phyloP scores from a whole-genome alignment of 2,113 vertebrate genomes.

The Bubo blakistoni region DNA sequence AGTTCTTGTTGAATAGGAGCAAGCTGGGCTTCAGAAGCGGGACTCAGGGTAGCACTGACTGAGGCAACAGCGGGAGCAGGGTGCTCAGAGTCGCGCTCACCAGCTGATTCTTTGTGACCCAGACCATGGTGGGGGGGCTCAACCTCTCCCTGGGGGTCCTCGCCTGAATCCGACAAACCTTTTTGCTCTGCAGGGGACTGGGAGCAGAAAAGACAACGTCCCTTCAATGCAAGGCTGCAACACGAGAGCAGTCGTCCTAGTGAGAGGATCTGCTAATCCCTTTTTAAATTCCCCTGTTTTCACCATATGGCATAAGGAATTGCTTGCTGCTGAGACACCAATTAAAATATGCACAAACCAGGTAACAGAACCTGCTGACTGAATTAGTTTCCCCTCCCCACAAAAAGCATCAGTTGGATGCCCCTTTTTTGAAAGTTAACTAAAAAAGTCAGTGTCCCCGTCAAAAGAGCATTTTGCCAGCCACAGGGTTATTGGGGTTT shows the following conservation, averaged over 20 bases:
- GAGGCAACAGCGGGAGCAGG: slow-evolving; percentile 64
- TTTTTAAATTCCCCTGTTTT: neutral
- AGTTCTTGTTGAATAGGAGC: slow-evolving; percentile 68
- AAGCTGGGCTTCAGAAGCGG: slow-evolving; percentile 66
- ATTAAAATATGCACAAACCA: neutral
- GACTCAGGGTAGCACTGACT: slow-evolving; percentile 53
- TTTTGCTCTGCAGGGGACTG: slow-evolving; percentile 79
- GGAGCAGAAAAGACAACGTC: slow-evolving; percentile 77
- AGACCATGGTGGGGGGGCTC: slow-evolving; percentile 57
- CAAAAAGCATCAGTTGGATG: neutral
- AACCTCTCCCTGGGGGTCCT: slow-evolving; percentile 73
- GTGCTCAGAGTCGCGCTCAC: slow-evolving; percentile 63
- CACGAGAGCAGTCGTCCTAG: neutral
- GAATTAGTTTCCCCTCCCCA: neutral
- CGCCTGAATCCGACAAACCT: slow-evolving; percentile 72
- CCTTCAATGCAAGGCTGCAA: slow-evolving; percentile 68
- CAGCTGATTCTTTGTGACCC: slow-evolving; percentile 64
- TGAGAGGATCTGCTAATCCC: neutral
- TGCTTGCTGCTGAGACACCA: neutral
- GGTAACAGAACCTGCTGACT: neutral
- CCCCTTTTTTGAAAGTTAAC: neutral
- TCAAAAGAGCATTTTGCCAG: neutral
- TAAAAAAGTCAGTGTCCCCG: neutral
- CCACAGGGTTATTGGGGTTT: neutral
- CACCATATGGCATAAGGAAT: neutral